These are phyloP conservation scores for Henricia sp. DNA, from an alignment of 53 echinoderm and acorn worm species.

Conservation along the genomic window DNA sequence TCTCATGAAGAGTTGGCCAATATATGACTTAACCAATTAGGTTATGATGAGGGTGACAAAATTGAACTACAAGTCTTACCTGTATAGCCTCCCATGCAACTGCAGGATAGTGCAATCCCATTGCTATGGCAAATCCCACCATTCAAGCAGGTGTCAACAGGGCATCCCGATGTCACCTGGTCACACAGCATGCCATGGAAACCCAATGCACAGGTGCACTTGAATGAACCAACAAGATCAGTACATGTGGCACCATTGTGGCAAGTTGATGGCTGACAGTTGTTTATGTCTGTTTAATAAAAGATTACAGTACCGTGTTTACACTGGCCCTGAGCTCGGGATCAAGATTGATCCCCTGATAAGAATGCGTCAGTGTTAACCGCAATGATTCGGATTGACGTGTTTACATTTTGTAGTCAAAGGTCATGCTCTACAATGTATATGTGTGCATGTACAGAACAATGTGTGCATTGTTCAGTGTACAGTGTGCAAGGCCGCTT, in stretches of 20 bases:
- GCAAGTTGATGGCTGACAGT: conserved; percentile 60
- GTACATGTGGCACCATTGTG: conserved; percentile 39
- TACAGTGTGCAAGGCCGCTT: too few relatives aligned
- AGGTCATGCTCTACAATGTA: too few relatives aligned
- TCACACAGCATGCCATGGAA: conserved; percentile 56
- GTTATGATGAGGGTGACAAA: background rate
- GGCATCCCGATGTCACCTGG: conserved; percentile 18
- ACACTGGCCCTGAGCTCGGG: too few relatives aligned
- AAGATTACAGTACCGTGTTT: background rate
- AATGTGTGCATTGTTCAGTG: too few relatives aligned
- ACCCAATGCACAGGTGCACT: conserved; percentile 48
- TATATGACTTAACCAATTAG: background rate
- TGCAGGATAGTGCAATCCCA: conserved; percentile 25
- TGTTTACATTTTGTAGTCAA: too few relatives aligned
- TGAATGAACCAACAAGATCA: conserved; percentile 27
- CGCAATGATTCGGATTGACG: too few relatives aligned
- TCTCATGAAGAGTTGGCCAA: background rate
- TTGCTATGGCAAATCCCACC: conserved; percentile 59
- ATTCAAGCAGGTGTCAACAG: conserved; percentile 39
- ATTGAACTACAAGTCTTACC: conserved; percentile 3
- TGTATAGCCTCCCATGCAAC: conserved; percentile 38
- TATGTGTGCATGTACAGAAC: too few relatives aligned
- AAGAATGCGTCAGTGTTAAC: too few relatives aligned
- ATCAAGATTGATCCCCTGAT: too few relatives aligned
- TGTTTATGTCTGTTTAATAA: conserved; percentile 21